phyloP scores from a whole-genome alignment of 2,113 vertebrate genomes.

The Pavo muticus region DNA sequence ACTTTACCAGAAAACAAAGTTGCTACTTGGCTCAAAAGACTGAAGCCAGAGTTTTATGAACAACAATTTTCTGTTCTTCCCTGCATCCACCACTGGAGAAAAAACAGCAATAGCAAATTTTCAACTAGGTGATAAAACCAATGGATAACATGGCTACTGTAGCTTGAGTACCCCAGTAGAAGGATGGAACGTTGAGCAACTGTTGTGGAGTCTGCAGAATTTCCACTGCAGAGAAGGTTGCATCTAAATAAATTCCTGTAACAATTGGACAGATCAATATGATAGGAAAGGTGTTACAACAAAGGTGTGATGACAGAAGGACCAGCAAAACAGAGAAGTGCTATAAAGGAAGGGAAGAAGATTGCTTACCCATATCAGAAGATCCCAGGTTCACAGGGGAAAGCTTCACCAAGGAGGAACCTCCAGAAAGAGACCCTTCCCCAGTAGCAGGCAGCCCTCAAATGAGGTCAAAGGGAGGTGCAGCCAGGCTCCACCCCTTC shows the following conservation, averaged over 20 bases:
- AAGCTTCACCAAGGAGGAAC: too few relatives aligned
- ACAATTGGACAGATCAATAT: too few relatives aligned
- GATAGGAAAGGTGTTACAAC: too few relatives aligned
- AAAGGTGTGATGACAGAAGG: too few relatives aligned
- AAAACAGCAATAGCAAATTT: background rate
- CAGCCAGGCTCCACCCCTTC: too few relatives aligned
- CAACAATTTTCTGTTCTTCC: background rate
- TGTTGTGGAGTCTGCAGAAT: background rate
- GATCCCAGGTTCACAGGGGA: too few relatives aligned
- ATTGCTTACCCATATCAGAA: too few relatives aligned
- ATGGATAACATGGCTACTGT: background rate
- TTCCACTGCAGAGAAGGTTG: background rate
- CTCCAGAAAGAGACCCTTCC: too few relatives aligned
- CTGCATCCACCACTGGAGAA: background rate
- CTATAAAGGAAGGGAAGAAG: too few relatives aligned
- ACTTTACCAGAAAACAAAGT: background rate
- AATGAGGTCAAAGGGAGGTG: too few relatives aligned
- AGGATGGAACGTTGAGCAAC: background rate
- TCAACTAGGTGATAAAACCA: background rate
- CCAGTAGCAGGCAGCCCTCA: too few relatives aligned
- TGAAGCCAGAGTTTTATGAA: background rate
- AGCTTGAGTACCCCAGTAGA: background rate
- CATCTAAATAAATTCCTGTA: background rate
- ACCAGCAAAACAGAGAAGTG: too few relatives aligned
- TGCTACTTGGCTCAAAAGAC: background rate